Base-by-base conservation (phyloP, 2,888 invertebrate species). In the Apamea sordens region DNA sequence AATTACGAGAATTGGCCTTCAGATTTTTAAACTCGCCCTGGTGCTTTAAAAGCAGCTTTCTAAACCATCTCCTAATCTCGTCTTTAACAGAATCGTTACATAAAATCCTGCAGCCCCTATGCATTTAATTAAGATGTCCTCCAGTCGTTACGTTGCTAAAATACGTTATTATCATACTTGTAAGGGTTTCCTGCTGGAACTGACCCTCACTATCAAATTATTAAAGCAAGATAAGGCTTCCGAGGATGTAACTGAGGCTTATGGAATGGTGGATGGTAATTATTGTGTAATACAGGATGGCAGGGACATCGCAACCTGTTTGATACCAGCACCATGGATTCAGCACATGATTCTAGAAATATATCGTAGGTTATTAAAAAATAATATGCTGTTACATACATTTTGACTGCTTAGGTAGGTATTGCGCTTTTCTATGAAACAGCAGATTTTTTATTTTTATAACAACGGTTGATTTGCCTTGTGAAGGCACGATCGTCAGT, bases 151-250 rank as follows among this genome's bases (percentile, higher is more conserved):
- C 53, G 59, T n/a, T 76, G 70, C 73, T 78, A 44, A 81, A 85
- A 85, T 84, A 73, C 75, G 82, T 76, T 56, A 84, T 77, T 70
- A 75, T 78, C 81, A 36, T 64, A n/a, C 32, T 56, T 47, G 77
- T 71, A 68, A 73, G 70, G 67, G 77, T 59, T 64, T 76, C 47
- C 65, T 71, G 32, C 63, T 70, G 70, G 84, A 82, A 82, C 70
- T 71, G 63, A 78, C 82, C 84, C 82, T 76, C 41, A 36, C 64
- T 71, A 74, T 82, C 67, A 76, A 85, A 84, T 84, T 82, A 82
- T 77, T 21, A 77, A 47, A 77, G 41, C 69, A 65, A 77, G 70
- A 71, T 81, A 68, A 80, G 68, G 41, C 59, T 68, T 61, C 76
- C 44, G 24, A 53, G 71, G 47, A 71, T 47, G 36, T 47, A 10